phyloP scores from a whole-genome alignment of 1,140 invertebrate species.

The Diachasmimorpha longicaudata region DNA sequence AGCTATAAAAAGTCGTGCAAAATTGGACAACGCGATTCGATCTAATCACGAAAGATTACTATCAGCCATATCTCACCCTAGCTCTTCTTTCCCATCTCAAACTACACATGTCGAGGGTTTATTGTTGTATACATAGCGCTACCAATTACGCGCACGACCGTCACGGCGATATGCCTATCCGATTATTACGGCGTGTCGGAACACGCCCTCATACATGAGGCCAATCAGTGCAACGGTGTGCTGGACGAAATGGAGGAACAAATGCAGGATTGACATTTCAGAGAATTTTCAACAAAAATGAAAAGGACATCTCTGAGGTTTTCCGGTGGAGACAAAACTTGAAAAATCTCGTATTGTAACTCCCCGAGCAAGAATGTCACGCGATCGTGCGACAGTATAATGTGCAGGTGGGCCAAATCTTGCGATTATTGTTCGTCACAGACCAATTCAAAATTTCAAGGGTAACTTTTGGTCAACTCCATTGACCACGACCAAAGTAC shows the following conservation, averaged over 20 bases:
- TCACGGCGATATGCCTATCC: slow-evolving; percentile 29
- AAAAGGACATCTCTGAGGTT: slow-evolving; percentile 22
- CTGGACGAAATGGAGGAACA: background rate
- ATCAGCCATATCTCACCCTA: background rate
- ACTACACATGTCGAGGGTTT: background rate
- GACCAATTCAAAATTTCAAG: slow-evolving; percentile 17
- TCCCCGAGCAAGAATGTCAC: slow-evolving; percentile 46
- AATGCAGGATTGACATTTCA: background rate
- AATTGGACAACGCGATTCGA: background rate
- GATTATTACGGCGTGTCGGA: slow-evolving; percentile 21
- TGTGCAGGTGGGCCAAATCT: slow-evolving; percentile 43
- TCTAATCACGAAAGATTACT: background rate
- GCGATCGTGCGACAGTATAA: slow-evolving; percentile 35
- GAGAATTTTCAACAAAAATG: no score
- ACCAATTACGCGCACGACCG: slow-evolving; percentile 35
- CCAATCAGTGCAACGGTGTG: background rate
- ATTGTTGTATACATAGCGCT: slow-evolving; percentile 21
- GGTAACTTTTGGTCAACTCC: slow-evolving; percentile 22
- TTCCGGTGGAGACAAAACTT: slow-evolving; percentile 41
- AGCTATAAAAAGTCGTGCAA: background rate
- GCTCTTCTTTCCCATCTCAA: background rate
- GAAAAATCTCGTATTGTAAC: slow-evolving; percentile 18
- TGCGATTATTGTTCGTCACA: slow-evolving; percentile 29
- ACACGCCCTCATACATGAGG: slow-evolving; percentile 19
- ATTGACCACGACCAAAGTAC: slow-evolving; percentile 7